phyloP scores from a whole-genome alignment of 2,797 vertebrate genomes.

The Sebastes minor region DNA sequence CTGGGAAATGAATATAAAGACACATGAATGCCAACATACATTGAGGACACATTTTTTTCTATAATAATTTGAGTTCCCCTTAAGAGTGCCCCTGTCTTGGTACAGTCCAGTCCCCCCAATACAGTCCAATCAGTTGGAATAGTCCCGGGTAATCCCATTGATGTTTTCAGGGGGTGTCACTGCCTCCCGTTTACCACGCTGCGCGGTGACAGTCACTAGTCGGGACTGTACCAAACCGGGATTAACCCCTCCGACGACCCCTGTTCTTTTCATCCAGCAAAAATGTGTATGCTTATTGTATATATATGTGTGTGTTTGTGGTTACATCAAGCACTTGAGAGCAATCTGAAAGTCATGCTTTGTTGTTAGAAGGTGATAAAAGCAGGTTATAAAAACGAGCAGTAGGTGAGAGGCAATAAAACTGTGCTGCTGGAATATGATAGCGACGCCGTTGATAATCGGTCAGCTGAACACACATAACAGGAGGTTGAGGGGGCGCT shows the following conservation, averaged over 20 bases:
- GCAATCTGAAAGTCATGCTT: conserved; percentile 8
- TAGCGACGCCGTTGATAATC: not conserved
- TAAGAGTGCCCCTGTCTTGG: not conserved
- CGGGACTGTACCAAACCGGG: conserved; percentile 38
- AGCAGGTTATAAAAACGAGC: not conserved
- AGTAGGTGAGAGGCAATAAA: conserved; percentile 24
- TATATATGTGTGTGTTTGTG: not conserved
- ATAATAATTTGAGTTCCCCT: not conserved
- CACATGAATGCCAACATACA: not conserved
- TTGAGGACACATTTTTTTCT: not conserved
- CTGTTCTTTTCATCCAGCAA: conserved; percentile 39
- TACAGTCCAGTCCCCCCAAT: not conserved
- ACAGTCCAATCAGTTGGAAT: conserved; percentile 16
- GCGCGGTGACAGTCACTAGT: conserved; percentile 46
- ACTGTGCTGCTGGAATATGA: conserved; percentile 2
- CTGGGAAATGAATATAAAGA: conserved; percentile 5
- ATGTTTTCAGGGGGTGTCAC: conserved; percentile 46
- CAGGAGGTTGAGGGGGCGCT: conserved; percentile 10
- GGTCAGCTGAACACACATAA: conserved; percentile 3
- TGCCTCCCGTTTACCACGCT: conserved; percentile 18
- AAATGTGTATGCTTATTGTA: not conserved
- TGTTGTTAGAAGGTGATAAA: conserved; percentile 22
- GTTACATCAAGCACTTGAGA: not conserved
- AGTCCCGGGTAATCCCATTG: conserved; percentile 48
- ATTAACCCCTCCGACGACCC: conserved; percentile 51